Conservation (phyloP, 2,113 vertebrate genomes). For the Rattus rattus region DNA sequence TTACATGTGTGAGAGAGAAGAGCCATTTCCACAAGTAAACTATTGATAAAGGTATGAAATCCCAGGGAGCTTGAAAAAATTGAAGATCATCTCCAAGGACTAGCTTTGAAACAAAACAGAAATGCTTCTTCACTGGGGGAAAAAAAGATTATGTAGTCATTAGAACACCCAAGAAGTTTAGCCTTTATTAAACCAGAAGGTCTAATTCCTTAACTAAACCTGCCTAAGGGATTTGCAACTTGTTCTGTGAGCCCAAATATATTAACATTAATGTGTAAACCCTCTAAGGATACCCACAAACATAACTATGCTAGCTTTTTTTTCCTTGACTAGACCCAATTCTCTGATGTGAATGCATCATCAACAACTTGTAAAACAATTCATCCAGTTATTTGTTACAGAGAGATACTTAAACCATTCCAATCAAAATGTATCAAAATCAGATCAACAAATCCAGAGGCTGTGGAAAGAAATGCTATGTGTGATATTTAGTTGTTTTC, state of each 20-base stretch:
- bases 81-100: not conserved
- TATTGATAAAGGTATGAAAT: not conserved
- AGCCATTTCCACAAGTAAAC: not conserved
- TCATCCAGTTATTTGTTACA: not conserved
- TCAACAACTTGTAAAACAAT: not conserved
- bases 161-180: not conserved
- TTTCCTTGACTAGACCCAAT: not conserved
- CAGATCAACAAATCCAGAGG: not conserved
- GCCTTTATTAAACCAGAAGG: not conserved
- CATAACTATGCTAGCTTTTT: not conserved
- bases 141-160: slow-evolving; percentile 12
- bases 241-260: not conserved
- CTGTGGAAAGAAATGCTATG: not conserved
- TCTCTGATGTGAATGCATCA: not conserved
- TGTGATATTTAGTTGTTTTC: not conserved
- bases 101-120: slow-evolving; percentile 6
- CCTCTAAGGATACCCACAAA: not conserved
- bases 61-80: slow-evolving; percentile 3
- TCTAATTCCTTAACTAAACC: not conserved
- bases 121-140: not conserved
- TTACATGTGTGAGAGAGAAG: not conserved
- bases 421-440: not conserved
- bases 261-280: not conserved
- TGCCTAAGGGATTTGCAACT: not conserved
- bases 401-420: not conserved